Evolutionary conservation across 2,888 invertebrate genomes (phyloP).

Genomic region (Operophtera brumata): DNA sequence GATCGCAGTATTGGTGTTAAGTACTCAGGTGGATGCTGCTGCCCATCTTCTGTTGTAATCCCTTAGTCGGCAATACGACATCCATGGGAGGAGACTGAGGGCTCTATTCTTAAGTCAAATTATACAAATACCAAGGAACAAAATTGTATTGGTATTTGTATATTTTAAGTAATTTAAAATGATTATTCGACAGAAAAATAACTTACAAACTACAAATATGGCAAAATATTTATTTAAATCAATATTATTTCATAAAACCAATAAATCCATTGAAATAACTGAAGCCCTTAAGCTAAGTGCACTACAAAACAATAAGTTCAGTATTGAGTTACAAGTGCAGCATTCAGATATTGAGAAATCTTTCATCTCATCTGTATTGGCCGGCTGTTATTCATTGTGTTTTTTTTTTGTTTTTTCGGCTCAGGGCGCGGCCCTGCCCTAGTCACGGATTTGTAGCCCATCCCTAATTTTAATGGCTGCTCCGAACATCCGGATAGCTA

Average conservation of each 20-base stretch:
- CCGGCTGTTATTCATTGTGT: slow-evolving; percentile 70
- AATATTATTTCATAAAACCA: not conserved
- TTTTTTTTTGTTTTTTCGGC: slow-evolving; percentile 64
- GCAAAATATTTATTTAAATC: too few species aligned
- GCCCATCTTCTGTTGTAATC: too few species aligned
- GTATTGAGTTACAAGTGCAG: slow-evolving; percentile 73
- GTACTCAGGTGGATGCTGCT: too few species aligned
- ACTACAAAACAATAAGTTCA: slow-evolving; percentile 47
- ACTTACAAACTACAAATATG: too few species aligned
- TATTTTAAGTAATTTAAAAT: too few species aligned
- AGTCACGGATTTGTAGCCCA: slow-evolving; percentile 70
- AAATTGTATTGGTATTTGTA: too few species aligned
- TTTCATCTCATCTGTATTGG: slow-evolving; percentile 74
- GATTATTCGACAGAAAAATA: too few species aligned
- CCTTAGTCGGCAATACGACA: too few species aligned
- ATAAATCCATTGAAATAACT: slow-evolving; percentile 12
- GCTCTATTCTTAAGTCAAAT: too few species aligned
- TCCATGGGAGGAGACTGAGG: too few species aligned
- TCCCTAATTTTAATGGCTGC: slow-evolving; percentile 82
- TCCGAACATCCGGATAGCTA: slow-evolving; percentile 70
- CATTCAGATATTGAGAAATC: slow-evolving; percentile 73
- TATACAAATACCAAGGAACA: too few species aligned
- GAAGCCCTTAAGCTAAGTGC: slow-evolving; percentile 18
- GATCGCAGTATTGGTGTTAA: too few species aligned
- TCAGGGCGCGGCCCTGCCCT: slow-evolving; percentile 69